Evolutionary conservation across 1,140 invertebrate species (phyloP).

Genomic region (Elysia chlorotica): DNA sequence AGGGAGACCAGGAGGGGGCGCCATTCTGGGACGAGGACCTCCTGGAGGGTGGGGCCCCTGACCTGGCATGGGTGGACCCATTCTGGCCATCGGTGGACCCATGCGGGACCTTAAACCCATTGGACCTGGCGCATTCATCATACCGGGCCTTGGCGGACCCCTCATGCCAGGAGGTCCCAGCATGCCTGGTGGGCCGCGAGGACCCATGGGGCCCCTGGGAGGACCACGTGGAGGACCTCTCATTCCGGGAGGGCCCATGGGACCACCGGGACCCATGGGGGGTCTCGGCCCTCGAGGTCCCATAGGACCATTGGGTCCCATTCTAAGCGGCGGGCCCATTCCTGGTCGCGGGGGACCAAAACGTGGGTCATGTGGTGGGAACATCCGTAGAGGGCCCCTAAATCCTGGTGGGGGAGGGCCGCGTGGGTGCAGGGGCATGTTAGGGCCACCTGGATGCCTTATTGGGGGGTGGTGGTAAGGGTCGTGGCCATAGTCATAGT

Average conservation of each 20-base stretch:
- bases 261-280: constrained; percentile 23
- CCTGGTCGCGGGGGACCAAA: constrained; percentile 24
- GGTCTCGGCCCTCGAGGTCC: constrained; percentile 21
- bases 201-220: constrained; percentile 9
- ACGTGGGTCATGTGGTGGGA: constrained; percentile 14
- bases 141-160: constrained; percentile 20
- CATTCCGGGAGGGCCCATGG: constrained; percentile 16
- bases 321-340: constrained; percentile 17
- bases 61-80: constrained; percentile 22
- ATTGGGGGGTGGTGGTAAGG: constrained; percentile 19
- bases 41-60: constrained; percentile 16
- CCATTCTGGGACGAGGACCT: constrained; percentile 8
- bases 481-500: constrained; percentile 21
- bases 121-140: constrained; percentile 24
- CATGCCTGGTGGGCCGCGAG: constrained; percentile 20
- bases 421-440: constrained; percentile 1
- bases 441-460: constrained; percentile 1
- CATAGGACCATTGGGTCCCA: constrained; percentile 24
- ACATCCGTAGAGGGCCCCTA: constrained; percentile 28
- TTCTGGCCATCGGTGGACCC: constrained; percentile 27
- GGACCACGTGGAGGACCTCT: constrained; percentile 8
- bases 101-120: constrained; percentile 27
- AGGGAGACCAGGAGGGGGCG: constrained; percentile 5
- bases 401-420: constrained; percentile 16
- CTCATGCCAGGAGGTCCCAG: constrained; percentile 14